These are phyloP conservation scores for Torymus texanus DNA, from an alignment of 2,888 invertebrate species.

Conservation along the genomic window DNA sequence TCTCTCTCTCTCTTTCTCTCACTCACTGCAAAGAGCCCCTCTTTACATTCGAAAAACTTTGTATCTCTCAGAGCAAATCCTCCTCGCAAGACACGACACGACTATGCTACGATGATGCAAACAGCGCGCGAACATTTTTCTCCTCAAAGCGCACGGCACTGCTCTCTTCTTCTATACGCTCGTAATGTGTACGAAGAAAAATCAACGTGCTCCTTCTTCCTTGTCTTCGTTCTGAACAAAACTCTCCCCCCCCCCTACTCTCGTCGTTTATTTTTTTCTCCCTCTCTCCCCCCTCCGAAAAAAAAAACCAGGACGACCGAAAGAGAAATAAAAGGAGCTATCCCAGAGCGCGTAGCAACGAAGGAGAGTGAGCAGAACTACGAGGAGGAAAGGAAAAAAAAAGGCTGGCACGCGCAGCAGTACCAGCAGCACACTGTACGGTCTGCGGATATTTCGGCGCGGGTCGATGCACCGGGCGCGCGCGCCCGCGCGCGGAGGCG, in stretches of 20 bases:
- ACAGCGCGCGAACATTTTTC: too few species aligned
- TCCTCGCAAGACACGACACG: too few species aligned
- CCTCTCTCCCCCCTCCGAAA: background rate
- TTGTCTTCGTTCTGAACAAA: background rate
- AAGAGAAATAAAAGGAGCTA: background rate
- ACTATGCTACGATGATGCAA: too few species aligned
- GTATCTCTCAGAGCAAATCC: too few species aligned
- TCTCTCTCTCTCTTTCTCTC: too few species aligned
- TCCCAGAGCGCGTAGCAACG: background rate
- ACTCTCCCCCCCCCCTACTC: background rate
- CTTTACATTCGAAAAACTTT: too few species aligned
- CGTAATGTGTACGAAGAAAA: too few species aligned
- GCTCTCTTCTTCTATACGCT: background rate
- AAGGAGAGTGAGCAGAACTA: background rate
- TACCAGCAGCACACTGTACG: too few species aligned
- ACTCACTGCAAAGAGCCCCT: too few species aligned
- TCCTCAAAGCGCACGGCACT: background rate
- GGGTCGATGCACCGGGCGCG: conserved; percentile 30
- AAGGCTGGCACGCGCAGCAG: background rate
- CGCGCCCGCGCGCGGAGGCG: background rate
- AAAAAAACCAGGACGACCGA: conserved; percentile 1
- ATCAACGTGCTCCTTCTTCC: background rate
- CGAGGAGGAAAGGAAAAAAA: background rate
- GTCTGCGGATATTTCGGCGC: conserved; percentile 24
- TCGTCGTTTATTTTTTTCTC: background rate